phyloP scores from a whole-genome alignment of 1,140 invertebrate genomes.

The Sycophaga agraensis region DNA sequence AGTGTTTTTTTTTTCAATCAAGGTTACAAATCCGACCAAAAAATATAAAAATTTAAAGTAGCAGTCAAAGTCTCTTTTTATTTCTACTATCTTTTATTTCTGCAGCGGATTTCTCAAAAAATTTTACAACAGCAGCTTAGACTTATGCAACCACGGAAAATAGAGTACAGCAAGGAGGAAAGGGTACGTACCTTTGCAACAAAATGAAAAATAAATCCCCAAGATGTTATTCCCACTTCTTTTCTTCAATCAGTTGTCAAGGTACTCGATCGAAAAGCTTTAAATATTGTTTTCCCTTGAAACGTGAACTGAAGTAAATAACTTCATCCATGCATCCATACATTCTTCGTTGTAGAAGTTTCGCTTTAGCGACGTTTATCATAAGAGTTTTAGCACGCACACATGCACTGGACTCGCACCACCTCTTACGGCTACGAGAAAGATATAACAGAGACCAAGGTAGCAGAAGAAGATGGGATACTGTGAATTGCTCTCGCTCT shows the following conservation, averaged over 20 bases:
- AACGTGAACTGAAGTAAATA: background rate
- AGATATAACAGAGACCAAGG: background rate
- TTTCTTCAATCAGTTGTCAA: too few species aligned
- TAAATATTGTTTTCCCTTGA: conserved; percentile 8
- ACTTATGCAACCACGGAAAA: too few species aligned
- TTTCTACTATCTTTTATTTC: too few species aligned
- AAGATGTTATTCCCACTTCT: conserved; percentile 16
- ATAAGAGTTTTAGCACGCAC: conserved; percentile 28
- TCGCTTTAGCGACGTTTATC: conserved; percentile 25
- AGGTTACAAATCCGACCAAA: too few species aligned
- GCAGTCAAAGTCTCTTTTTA: too few species aligned
- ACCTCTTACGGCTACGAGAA: conserved; percentile 13
- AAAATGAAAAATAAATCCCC: conserved; percentile 20
- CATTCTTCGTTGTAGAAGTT: background rate
- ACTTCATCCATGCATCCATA: background rate
- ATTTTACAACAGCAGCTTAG: too few species aligned
- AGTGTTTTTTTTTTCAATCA: too few species aligned
- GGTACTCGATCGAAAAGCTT: background rate
- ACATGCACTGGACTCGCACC: conserved; percentile 32
- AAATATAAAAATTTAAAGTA: background rate
- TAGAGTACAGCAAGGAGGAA: too few species aligned
- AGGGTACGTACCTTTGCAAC: too few species aligned
- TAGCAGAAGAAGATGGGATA: too few species aligned
- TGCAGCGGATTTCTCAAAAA: too few species aligned
- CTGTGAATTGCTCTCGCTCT: too few species aligned